A percentile compares a stretch with the other conserved stretches of the same genome.
phyloP scores from a whole-genome alignment of 2,797 vertebrate species.

The Geotrypetes seraphini region DNA sequence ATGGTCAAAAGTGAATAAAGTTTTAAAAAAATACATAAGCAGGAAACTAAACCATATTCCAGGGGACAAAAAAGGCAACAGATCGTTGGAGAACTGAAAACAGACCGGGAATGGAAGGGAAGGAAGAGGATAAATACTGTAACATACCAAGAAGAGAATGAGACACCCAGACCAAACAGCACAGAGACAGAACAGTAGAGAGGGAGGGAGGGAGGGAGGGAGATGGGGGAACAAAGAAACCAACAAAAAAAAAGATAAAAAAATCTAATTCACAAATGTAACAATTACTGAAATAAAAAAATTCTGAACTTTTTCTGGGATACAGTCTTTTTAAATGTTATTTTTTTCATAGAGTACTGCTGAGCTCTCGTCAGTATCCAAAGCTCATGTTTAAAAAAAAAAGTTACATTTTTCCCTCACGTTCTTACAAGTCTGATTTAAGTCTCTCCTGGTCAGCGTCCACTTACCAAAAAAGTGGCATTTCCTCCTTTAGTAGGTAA shows the following conservation, averaged over 20 bases:
- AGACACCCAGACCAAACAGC: conserved; percentile 84
- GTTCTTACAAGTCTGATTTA: conserved; percentile 73
- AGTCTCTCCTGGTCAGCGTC: conserved; percentile 99
- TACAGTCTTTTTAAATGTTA: conserved; percentile 53
- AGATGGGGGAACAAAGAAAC: conserved; percentile 7
- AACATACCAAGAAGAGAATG: conserved; percentile 36
- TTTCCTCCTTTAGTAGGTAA: conserved; percentile 99
- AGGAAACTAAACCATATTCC: conserved; percentile 41
- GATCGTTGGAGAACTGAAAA: conserved; percentile 27
- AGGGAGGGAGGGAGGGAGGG: conserved; percentile 19
- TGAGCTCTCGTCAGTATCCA: conserved; percentile 94
- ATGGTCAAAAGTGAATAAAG: conserved; percentile 38
- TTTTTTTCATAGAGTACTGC: conserved; percentile 90
- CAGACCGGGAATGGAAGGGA: neutral
- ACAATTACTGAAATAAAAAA: conserved; percentile 90
- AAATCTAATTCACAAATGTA: conserved; percentile 94
- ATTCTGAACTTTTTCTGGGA: conserved; percentile 66
- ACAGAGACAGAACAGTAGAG: conserved; percentile 78
- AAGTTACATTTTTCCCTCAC: conserved; percentile 56
- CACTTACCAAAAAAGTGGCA: conserved; percentile 99
- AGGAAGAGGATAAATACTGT: conserved; percentile 13
- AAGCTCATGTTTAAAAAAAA: conserved; percentile 63
- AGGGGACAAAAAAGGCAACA: conserved; percentile 58
- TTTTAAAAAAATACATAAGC: neutral
- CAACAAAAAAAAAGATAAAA: conserved; percentile 38